phyloP scores from a whole-genome alignment of 2,888 invertebrate genomes.

The Suillia variegata region DNA sequence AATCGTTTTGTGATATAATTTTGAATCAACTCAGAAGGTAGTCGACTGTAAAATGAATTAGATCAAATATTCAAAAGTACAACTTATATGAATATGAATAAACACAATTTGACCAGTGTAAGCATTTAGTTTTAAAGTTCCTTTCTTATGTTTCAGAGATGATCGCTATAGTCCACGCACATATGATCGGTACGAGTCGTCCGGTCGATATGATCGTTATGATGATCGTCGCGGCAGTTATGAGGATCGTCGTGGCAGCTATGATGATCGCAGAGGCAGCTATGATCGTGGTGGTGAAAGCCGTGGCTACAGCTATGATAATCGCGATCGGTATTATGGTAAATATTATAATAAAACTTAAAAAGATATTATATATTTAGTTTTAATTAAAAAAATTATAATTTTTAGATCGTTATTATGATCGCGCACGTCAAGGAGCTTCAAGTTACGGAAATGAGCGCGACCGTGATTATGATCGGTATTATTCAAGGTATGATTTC shows the following conservation, averaged over 20 bases:
- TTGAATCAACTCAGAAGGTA: no score
- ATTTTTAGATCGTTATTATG: slow-evolving; percentile 52
- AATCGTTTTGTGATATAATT: no score
- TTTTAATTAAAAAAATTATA: background rate
- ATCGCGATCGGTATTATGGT: slow-evolving; percentile 49
- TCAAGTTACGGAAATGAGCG: slow-evolving; percentile 49
- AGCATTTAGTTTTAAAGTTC: no score
- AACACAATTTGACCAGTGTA: no score
- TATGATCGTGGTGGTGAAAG: slow-evolving; percentile 31
- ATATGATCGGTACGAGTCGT: slow-evolving; percentile 51
- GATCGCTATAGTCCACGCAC: slow-evolving; percentile 46
- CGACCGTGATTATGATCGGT: slow-evolving; percentile 54
- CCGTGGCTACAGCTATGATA: slow-evolving; percentile 28
- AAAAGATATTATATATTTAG: background rate
- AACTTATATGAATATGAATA: no score
- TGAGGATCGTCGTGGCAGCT: slow-evolving; percentile 26
- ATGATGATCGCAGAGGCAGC: slow-evolving; percentile 37
- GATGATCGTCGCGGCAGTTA: slow-evolving; percentile 32
- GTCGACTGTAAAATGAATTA: no score
- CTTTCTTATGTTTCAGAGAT: slow-evolving; percentile 45
- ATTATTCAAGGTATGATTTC: slow-evolving; percentile 57
- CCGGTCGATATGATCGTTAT: slow-evolving; percentile 33
- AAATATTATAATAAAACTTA: slow-evolving; percentile 34
- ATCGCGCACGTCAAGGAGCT: slow-evolving; percentile 42
- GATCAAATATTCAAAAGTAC: no score